Percentiles rank a stretch among this genome's conserved stretches.
phyloP scores from a whole-genome alignment of 2,888 invertebrate species.

The Cinara cedri region DNA sequence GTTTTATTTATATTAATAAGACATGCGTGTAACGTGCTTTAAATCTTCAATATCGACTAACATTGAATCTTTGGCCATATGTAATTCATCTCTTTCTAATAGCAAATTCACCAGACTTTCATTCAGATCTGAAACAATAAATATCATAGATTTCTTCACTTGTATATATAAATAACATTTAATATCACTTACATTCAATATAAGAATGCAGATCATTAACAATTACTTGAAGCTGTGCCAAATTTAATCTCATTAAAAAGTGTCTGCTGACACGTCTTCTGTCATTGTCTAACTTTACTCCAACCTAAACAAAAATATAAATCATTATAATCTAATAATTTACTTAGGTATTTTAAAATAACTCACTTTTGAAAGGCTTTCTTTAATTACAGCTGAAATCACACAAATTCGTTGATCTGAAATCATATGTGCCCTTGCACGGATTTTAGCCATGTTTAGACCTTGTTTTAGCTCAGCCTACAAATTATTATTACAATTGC shows the following conservation, averaged over 20 bases:
- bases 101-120: conserved; percentile 86
- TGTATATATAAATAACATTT: background rate
- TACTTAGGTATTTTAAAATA: background rate
- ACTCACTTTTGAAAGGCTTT: conserved; percentile 47
- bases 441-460: conserved; percentile 86
- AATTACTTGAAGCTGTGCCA: conserved; percentile 90
- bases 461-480: conserved; percentile 73
- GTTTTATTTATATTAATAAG: conserved; percentile 62
- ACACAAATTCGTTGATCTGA: conserved; percentile 46
- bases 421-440: conserved; percentile 86
- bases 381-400: conserved; percentile 49
- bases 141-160: background rate
- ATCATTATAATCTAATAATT: background rate
- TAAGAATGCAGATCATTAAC: conserved; percentile 93
- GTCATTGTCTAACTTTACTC: conserved; percentile 78
- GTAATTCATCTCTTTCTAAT: conserved; percentile 91
- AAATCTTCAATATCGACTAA: conserved; percentile 96
- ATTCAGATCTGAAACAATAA: conserved; percentile 71
- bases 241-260: conserved; percentile 89
- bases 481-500: conserved; percentile 10
- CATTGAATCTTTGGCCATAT: conserved; percentile 98
- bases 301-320: conserved; percentile 67
- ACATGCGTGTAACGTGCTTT: conserved; percentile 62
- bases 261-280: conserved; percentile 82
- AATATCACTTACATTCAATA: conserved; percentile 73